Base-by-base conservation (phyloP, 2,113 vertebrate genomes). In the Dryoscopus gambensis region DNA sequence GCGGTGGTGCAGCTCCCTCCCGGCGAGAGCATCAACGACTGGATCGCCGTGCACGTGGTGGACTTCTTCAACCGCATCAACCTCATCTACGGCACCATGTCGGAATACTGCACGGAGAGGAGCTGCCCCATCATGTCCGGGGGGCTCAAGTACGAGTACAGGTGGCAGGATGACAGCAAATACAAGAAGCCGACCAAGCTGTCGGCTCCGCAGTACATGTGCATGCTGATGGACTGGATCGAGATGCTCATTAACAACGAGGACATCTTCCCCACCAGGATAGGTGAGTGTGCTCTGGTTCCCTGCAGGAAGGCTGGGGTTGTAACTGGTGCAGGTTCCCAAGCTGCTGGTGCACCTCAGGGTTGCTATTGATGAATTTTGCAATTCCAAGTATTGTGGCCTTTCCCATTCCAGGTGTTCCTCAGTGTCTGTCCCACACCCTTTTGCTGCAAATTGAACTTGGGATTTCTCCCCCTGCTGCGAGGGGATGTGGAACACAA, bases 51-150 rank as follows among this genome's bases (percentile, higher is more conserved):
- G 94, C 99, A 99, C 2, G 99, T 99, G 62, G 99, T 99, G 96
- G 99, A 99, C 98, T 99, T 99, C 98, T 99, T 99, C 92, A 99
- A 99, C 96, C 98, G 99, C 78, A 99, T 99, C 97, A 99, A 99
- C 97, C 98, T 99, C 93, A 99, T 99, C 98, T 99, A 99, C 0
- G 99, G 99, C 94, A 99, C 99, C n/a, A 98, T 99, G 97, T 98
- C 99, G 0, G 99, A 99, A 89, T 99, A 97, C 97, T 99, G 99
- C 98, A 98, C 98, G 0, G 99, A 99, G 93, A 98, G 96, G 92
- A 99, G 98, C 63, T 99, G 99, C 87, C 99, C 99, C 6, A 98
- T 99, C 95, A 99, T 99, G 99, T 99, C 99, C 0, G 99, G 99
- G 0, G 99, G 99, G 10, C 98, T 99, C 75, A 98, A 98, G 70